phyloP scores from a whole-genome alignment of 2,888 invertebrate species.

The Drosophila tanythrix region DNA sequence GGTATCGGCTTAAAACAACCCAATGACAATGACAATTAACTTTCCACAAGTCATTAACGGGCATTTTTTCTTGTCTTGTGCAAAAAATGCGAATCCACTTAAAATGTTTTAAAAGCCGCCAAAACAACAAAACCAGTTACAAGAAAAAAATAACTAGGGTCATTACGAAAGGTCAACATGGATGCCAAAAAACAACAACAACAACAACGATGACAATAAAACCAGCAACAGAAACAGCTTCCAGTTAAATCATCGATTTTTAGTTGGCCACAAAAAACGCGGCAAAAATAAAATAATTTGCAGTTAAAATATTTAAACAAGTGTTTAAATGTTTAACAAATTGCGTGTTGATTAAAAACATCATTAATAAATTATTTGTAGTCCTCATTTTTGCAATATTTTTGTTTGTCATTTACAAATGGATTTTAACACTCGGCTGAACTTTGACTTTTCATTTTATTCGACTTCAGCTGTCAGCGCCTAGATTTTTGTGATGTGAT shows the following conservation, averaged over 20 bases:
- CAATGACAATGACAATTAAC: conserved; percentile 50
- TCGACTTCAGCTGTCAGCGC: conserved; percentile 16
- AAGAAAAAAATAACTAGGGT: conserved; percentile 33
- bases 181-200: conserved; percentile 17
- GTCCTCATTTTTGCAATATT: neutral
- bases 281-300: neutral
- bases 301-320: conserved; percentile 26
- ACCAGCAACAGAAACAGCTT: conserved; percentile 16
- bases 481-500: conserved; percentile 20
- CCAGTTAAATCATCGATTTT: conserved; percentile 56
- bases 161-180: conserved; percentile 66
- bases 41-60: conserved; percentile 55
- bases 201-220: neutral
- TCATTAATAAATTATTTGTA: conserved; percentile 40
- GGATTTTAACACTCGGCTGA: conserved; percentile 25
- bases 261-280: conserved; percentile 1
- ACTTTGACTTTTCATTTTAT: neutral
- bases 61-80: conserved; percentile 12
- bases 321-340: conserved; percentile 38
- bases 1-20: neutral
- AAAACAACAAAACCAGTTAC: conserved; percentile 8
- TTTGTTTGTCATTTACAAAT: conserved; percentile 35
- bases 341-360: conserved; percentile 45
- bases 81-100: conserved; percentile 56
- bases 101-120: conserved; percentile 45